phyloP scores from a whole-genome alignment of 1,140 invertebrate genomes.

The Agrypnia vestita region DNA sequence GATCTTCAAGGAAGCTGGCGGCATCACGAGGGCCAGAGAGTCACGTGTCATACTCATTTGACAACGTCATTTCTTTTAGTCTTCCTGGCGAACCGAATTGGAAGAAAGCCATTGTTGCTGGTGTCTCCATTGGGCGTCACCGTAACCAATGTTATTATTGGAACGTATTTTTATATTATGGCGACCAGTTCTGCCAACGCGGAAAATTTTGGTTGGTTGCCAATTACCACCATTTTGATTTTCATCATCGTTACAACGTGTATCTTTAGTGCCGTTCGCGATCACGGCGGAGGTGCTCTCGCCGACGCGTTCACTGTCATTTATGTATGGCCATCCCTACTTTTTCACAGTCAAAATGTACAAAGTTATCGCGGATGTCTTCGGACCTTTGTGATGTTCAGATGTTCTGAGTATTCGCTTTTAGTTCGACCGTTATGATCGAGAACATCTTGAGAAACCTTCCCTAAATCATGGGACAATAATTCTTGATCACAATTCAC shows the following conservation, averaged over 20 bases:
- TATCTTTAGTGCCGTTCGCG: conserved; percentile 81
- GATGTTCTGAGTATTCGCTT: conserved; percentile 83
- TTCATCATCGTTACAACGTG: conserved; percentile 81
- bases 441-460: conserved; percentile 78
- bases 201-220: conserved; percentile 73
- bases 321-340: conserved; percentile 78
- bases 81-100: conserved; percentile 80
- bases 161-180: conserved; percentile 75
- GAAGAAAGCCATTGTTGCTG: conserved; percentile 79
- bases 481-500: conserved; percentile 73
- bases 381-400: conserved; percentile 80
- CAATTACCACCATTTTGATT: conserved; percentile 77
- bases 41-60: conserved; percentile 80
- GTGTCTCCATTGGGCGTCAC: conserved; percentile 75
- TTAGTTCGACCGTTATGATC: conserved; percentile 76
- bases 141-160: conserved; percentile 72
- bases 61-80: conserved; percentile 76
- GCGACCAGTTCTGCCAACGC: conserved; percentile 61
- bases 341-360: conserved; percentile 83
- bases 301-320: conserved; percentile 81
- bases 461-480: conserved; percentile 89
- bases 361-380: conserved; percentile 75
- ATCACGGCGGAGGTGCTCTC: conserved; percentile 84
- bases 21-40: conserved; percentile 68
- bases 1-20: conserved; percentile 77